Conservation (phyloP, 2,113 vertebrate genomes). For the Macroglossus sobrinus region DNA sequence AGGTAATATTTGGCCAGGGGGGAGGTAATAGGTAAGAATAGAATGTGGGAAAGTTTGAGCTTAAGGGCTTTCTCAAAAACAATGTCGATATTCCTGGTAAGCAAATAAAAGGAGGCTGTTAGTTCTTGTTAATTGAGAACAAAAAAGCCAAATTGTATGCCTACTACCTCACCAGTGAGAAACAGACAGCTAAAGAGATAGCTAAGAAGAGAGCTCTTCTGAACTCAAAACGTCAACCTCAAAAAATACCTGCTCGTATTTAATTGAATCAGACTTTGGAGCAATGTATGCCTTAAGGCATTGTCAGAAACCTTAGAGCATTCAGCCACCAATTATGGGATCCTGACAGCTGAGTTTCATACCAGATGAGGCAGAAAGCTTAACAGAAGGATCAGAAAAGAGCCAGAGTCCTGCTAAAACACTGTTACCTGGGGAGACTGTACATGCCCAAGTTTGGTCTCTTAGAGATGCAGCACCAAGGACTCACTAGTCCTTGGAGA, state of each 20-base stretch:
- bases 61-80: background rate
- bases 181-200: background rate
- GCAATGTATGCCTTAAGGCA: background rate
- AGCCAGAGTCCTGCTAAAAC: background rate
- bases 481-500: background rate
- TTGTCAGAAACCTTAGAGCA: background rate
- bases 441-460: background rate
- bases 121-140: background rate
- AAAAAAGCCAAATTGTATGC: background rate
- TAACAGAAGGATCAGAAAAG: background rate
- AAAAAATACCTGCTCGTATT: background rate
- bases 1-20: background rate
- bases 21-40: background rate
- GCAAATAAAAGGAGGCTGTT: background rate
- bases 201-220: background rate
- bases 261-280: slow-evolving; percentile 26
- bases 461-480: background rate
- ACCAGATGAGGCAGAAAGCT: background rate
- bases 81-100: slow-evolving; percentile 8
- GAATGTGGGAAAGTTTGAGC: background rate
- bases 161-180: background rate
- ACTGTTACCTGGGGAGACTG: background rate
- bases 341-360: background rate
- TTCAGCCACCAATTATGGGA: background rate
- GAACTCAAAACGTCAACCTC: background rate